Evolutionary conservation across 2,113 vertebrate species (phyloP).

Genomic region (Illadopsis cleaveri): DNA sequence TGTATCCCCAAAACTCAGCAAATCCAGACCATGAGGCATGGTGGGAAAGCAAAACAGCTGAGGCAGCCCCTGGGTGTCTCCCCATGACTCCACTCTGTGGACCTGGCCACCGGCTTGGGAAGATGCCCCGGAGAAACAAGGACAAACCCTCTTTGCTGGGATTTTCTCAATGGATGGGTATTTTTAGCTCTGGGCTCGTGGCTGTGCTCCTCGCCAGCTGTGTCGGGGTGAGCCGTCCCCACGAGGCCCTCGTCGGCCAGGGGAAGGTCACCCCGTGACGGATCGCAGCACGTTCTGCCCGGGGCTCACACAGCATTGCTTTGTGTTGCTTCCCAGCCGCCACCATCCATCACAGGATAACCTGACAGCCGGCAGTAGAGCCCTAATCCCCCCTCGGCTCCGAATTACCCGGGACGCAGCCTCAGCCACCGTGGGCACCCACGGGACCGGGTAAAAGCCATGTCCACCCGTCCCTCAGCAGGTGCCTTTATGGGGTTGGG

Average conservation of each 20-base stretch:
- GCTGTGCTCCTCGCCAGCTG: not conserved
- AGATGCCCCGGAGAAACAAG: not conserved
- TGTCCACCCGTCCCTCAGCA: fast-evolving
- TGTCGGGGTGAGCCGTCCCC: slow-evolving; percentile 6
- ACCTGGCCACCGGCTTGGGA: not conserved
- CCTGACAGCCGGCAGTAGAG: slow-evolving; percentile 83
- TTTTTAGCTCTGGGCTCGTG: slow-evolving; percentile 10
- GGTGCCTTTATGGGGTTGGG: fast-evolving
- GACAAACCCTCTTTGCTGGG: not conserved
- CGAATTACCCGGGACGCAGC: not conserved
- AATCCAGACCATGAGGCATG: fast-evolving
- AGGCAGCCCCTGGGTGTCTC: not conserved
- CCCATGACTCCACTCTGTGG: fast-evolving
- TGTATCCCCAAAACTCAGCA: not conserved
- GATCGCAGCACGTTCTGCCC: slow-evolving; percentile 81
- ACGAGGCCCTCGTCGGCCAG: not conserved
- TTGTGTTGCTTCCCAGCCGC: slow-evolving; percentile 87
- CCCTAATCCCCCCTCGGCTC: slow-evolving; percentile 68
- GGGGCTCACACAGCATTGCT: slow-evolving; percentile 76
- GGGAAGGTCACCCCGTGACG: slow-evolving; percentile 74
- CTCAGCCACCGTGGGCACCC: not conserved
- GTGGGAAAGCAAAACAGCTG: not conserved
- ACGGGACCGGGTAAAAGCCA: fast-evolving
- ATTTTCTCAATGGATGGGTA: slow-evolving; percentile 42
- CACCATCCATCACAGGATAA: slow-evolving; percentile 88